Evolutionary conservation across 2,888 invertebrate species (phyloP).

Genomic region (Scaptomyza flava): DNA sequence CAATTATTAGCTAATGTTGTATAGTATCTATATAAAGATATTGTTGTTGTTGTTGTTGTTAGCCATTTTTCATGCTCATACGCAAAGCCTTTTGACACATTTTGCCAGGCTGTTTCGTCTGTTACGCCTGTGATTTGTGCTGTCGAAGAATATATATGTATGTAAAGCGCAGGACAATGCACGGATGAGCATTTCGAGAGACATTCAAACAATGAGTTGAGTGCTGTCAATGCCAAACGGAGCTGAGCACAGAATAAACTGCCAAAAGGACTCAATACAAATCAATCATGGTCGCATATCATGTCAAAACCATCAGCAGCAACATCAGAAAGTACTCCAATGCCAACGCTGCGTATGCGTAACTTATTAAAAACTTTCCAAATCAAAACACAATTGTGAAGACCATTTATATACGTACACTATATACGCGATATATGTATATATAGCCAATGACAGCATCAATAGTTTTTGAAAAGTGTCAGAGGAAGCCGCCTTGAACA

Average conservation of each 20-base stretch:
- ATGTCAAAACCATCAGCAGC: conserved; percentile 54
- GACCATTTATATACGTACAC: background rate
- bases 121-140: conserved; percentile 38
- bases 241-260: conserved; percentile 23
- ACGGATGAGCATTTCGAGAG: conserved; percentile 30
- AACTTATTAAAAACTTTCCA: conserved; percentile 71
- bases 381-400: conserved; percentile 67
- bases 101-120: conserved; percentile 3
- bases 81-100: conserved; percentile 40
- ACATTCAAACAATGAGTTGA: conserved; percentile 37
- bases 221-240: conserved; percentile 34
- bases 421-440: background rate
- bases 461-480: conserved; percentile 77
- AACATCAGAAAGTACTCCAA: conserved; percentile 1
- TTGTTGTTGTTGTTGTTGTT: conserved; percentile 5
- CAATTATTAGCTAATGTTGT: conserved; percentile 51
- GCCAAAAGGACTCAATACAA: conserved; percentile 56
- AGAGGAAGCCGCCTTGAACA: conserved; percentile 73
- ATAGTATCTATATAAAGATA: background rate
- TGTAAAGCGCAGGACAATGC: conserved; percentile 39
- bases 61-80: conserved; percentile 17
- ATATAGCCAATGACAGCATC: conserved; percentile 70
- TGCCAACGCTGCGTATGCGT: conserved; percentile 48
- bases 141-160: conserved; percentile 14
- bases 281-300: conserved; percentile 71